Conservation (phyloP, 2,113 vertebrate genomes). For the Myanophis thanlyinensis region DNA sequence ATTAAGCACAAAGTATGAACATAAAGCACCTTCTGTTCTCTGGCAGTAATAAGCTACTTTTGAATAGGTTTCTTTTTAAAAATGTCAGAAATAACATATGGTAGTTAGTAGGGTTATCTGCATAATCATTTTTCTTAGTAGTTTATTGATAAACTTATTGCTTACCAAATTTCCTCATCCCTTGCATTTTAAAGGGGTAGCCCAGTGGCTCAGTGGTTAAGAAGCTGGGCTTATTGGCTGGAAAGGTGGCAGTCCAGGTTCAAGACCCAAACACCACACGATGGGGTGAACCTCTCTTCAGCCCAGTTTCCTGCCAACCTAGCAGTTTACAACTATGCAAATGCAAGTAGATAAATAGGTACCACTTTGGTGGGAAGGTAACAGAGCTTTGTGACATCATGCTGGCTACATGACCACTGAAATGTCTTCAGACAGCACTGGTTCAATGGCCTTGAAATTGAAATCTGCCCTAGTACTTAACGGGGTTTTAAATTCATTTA, state of each 20-base stretch:
- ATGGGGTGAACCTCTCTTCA: not conserved
- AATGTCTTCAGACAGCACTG: not conserved
- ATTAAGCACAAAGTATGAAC: not conserved
- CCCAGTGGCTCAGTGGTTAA: not conserved
- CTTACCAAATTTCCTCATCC: not conserved
- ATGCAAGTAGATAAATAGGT: not conserved
- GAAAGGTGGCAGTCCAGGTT: not conserved
- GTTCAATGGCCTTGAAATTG: not conserved
- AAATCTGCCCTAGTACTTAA: too few species aligned
- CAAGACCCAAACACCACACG: not conserved
- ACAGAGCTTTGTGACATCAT: not conserved
- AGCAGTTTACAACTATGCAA: not conserved
- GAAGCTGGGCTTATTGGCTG: not conserved
- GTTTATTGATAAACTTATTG: not conserved
- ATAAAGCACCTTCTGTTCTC: not conserved
- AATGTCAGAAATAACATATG: not conserved
- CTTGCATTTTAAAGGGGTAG: not conserved
- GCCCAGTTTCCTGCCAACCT: not conserved
- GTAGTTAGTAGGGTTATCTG: not conserved
- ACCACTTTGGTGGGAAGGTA: not conserved
- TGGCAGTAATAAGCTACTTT: not conserved
- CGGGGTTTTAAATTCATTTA: too few species aligned
- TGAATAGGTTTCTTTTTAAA: not conserved
- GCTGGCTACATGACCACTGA: not conserved
- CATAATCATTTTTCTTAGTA: not conserved